phyloP scores from a whole-genome alignment of 2,113 vertebrate genomes.

The Macrotis lagotis region DNA sequence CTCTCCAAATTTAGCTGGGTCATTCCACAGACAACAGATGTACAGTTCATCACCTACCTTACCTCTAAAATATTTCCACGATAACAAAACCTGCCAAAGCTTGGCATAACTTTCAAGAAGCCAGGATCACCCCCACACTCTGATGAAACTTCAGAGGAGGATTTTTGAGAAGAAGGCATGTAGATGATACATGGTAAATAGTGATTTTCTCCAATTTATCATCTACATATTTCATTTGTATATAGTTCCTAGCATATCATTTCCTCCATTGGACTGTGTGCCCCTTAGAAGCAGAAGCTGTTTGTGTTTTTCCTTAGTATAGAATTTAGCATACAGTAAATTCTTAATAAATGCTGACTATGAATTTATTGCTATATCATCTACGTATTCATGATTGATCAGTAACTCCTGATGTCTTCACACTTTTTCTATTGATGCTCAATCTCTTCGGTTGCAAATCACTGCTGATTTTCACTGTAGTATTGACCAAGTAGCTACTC shows the following conservation, averaged over 20 bases:
- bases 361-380: background rate
- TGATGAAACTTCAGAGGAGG: background rate
- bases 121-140: background rate
- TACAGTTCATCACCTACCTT: background rate
- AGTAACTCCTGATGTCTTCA: background rate
- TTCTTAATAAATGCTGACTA: slow-evolving; percentile 36
- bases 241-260: background rate
- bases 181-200: background rate
- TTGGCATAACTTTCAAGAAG: background rate
- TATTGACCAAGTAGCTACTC: slow-evolving; percentile 10
- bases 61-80: background rate
- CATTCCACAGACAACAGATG: background rate
- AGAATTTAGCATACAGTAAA: background rate
- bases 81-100: background rate
- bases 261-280: background rate
- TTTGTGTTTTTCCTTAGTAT: background rate
- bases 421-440: slow-evolving; percentile 27
- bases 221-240: background rate
- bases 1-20: background rate
- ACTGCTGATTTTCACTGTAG: slow-evolving; percentile 40
- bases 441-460: slow-evolving; percentile 28
- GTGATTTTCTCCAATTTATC: background rate
- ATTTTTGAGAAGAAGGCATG: background rate
- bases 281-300: background rate
- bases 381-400: background rate